Evolutionary conservation across 1,140 invertebrate genomes (phyloP), one percentile per base, ranked within the genome.

Genomic region (Bombus huntii): DNA sequence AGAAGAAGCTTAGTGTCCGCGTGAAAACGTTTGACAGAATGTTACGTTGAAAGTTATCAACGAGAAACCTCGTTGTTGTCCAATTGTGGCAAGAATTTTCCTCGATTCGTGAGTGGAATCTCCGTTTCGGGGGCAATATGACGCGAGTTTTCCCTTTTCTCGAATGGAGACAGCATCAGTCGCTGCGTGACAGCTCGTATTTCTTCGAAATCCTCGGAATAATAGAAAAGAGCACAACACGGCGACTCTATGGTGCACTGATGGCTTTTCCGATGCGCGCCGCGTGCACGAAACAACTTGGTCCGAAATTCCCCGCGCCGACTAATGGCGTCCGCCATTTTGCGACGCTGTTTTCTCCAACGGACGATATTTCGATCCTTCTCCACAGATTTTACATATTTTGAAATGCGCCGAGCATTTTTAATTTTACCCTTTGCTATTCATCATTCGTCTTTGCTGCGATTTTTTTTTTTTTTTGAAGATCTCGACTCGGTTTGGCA

Each of bases 201-300:
- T 57, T 83, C 78, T 68, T 75, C 78, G 53, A 71, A 83, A 79
- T 85, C 77, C 74, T 25, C 39, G 34, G 88, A 65, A 78, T 71
- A 87, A 87, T 70, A 81, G 62, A 62, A 62, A 71, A 71, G 72
- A 70, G 31, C 47, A 18, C n/a, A 75, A 71, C 47, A 71, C 57
- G 25, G 65, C 31, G 37, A 47, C 73, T 88, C 82, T 68, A 88
- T 86, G 73, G 76, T 39, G 39, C 81, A 75, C 90, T 90, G 89
- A 91, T 91, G 87, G 81, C 81, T 91, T 91, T 90, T 90, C 89
- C 88, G 78, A 91, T 90, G 89, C 80, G n/a, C 83, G 83, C 87
- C 87, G 78, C 81, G 57, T 91, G 89, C 66, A 71, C 82, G 85
- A 71, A 89, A 90, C 88, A 75, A 75, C 88, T 82, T 39, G 53